Percentiles rank a stretch among this genome's conserved stretches.
Conservation (phyloP, 2,113 vertebrate species). For the Catharus bicknelli region DNA sequence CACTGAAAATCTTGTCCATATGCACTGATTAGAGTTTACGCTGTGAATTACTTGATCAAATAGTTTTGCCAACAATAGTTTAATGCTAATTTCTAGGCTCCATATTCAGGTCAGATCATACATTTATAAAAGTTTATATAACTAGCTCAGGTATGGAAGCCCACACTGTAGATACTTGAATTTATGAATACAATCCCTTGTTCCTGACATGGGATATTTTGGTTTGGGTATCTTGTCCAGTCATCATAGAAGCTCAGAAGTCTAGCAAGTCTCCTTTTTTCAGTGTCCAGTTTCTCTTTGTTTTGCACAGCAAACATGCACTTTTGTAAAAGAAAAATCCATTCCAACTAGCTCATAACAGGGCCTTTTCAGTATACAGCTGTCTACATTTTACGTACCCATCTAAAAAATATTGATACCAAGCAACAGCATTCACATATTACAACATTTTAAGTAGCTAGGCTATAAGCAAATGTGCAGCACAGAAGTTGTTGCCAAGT, state of each 20-base stretch:
- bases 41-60: neutral
- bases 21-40: neutral
- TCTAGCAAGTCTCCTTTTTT: neutral
- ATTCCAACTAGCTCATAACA: neutral
- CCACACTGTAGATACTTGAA: neutral
- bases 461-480: neutral
- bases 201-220: neutral
- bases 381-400: neutral
- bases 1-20: neutral
- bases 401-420: neutral
- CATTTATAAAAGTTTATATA: neutral
- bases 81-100: neutral
- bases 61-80: neutral
- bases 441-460: neutral
- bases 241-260: neutral
- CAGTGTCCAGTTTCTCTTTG: neutral
- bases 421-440: neutral
- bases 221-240: neutral
- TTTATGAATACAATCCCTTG: neutral
- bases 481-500: neutral
- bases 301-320: neutral
- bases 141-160: neutral
- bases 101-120: neutral
- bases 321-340: neutral
- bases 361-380: neutral